Percentiles rank a stretch among this genome's conserved stretches.
These are phyloP conservation scores for Antennarius striatus DNA, from an alignment of 2,113 vertebrate species.

Conservation along the genomic window DNA sequence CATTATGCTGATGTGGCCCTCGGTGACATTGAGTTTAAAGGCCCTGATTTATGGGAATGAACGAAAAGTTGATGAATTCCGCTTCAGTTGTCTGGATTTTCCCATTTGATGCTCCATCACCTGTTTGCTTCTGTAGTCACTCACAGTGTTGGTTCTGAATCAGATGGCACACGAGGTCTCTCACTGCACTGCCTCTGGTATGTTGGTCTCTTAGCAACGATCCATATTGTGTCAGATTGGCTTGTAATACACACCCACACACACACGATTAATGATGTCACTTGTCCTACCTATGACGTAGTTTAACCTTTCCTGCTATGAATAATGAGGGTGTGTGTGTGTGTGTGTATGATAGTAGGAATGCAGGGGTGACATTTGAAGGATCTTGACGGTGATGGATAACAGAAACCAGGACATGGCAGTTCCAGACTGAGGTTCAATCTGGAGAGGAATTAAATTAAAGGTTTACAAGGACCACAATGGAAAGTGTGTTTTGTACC, in stretches of 20 bases:
- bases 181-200: conserved; percentile 16
- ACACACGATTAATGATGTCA: conserved; percentile 42
- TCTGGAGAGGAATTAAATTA: no score
- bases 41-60: no score
- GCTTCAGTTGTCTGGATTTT: no score
- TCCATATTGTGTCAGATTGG: conserved; percentile 37
- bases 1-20: no score
- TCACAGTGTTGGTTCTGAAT: conserved; percentile 14
- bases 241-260: conserved; percentile 1
- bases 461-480: no score
- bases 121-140: no score
- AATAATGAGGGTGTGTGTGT: conserved; percentile 31
- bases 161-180: conserved; percentile 13
- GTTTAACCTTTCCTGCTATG: conserved; percentile 62
- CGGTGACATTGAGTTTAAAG: no score
- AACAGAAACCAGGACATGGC: not conserved
- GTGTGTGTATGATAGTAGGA: conserved; percentile 28
- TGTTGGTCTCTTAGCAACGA: conserved; percentile 68
- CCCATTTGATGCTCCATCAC: no score
- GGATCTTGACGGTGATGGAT: conserved; percentile 9
- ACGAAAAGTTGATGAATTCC: no score
- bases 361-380: conserved; percentile 53
- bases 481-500: no score
- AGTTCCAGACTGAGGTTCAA: conserved; percentile 10
- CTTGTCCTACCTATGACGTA: conserved; percentile 41